Evolutionary conservation across 2,113 vertebrate species (phyloP), one percentile per base, ranked within the genome.

Genomic region (Erythrolamprus reginae): DNA sequence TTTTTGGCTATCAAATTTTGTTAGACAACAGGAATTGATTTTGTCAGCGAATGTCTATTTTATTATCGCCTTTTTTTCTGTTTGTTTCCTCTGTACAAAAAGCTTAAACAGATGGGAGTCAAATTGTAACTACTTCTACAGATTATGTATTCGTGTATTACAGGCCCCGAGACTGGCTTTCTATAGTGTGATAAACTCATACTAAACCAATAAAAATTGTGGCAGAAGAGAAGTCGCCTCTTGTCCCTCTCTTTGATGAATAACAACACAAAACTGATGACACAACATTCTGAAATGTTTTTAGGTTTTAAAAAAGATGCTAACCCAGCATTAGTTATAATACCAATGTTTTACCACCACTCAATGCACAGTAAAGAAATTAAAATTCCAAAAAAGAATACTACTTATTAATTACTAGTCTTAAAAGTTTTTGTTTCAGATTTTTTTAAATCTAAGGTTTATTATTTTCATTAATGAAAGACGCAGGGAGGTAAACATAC

Each of bases 151-250:
- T 87, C 94, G 85, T 95, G 95, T 96, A 93, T 94, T 94, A 89
- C 33, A 82, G 21, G 6, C 52, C 94, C 90, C 86, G 47, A 21
- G 93, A 92, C 93, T 93, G 95, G 95, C 97, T 97, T 95, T 95
- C 96, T 96, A 94, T 95, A 93, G 89, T 97, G 96, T 97, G 97
- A 96, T 95, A 6, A 96, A 95, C 96, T 96, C 47, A 23, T 96
- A 94, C 95, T 96, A 93, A 15, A 96, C 95, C 94, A 97, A 97
- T 97, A 97, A 97, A 97, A 92, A 95, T 96, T 97, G 96, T 97
- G 96, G 96, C 96, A 95, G 95, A 96, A 92, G 94, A 94, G 17
- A 58, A 90, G 94, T 42, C 88, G 77, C 61, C 77, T 33, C n/a
- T 55, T 61, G 89, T 51, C 1, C 48, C 56, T 1, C 45, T 83